A percentile compares a stretch with the other conserved stretches of the same genome.
These are phyloP conservation scores for Blastobasis adustella DNA, from an alignment of 2,888 invertebrate genomes.

Conservation along the genomic window DNA sequence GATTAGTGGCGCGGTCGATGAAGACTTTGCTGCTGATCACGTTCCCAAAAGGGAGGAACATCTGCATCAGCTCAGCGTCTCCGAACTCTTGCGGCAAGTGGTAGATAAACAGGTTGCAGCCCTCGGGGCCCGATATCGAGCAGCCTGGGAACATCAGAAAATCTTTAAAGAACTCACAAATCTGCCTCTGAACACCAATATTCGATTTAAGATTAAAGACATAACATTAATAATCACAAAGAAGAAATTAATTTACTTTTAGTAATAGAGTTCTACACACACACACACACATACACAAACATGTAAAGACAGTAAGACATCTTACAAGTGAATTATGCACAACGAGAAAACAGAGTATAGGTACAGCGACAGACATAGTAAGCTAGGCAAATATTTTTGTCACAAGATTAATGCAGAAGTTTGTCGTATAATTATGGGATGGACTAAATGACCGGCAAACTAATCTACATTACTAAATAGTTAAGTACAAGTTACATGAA, in stretches of 20 bases:
- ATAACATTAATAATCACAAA: no score
- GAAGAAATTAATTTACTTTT: no score
- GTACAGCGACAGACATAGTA: slow-evolving; percentile 22
- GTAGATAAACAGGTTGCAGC: slow-evolving; percentile 99
- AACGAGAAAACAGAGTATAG: slow-evolving; percentile 21
- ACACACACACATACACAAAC: background rate
- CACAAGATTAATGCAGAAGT: no score
- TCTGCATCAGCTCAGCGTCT: slow-evolving; percentile 99
- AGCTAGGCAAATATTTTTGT: no score
- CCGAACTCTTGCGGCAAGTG: slow-evolving; percentile 99
- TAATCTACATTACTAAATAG: no score
- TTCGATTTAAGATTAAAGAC: slow-evolving; percentile 11
- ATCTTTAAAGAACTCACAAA: slow-evolving; percentile 80
- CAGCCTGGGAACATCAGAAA: slow-evolving; percentile 88
- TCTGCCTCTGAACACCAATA: slow-evolving; percentile 54
- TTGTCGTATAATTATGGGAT: no score
- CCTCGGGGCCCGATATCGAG: slow-evolving; percentile 98
- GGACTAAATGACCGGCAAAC: no score
- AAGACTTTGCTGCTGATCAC: slow-evolving; percentile 99
- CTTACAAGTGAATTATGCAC: background rate
- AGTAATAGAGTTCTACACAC: no score
- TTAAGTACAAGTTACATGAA: no score
- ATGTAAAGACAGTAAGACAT: slow-evolving; percentile 2
- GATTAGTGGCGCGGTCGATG: slow-evolving; percentile 99
- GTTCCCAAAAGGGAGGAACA: slow-evolving; percentile 99